These are phyloP conservation scores for Cordilura impudica DNA, from an alignment of 2,888 invertebrate species.

Conservation along the genomic window DNA sequence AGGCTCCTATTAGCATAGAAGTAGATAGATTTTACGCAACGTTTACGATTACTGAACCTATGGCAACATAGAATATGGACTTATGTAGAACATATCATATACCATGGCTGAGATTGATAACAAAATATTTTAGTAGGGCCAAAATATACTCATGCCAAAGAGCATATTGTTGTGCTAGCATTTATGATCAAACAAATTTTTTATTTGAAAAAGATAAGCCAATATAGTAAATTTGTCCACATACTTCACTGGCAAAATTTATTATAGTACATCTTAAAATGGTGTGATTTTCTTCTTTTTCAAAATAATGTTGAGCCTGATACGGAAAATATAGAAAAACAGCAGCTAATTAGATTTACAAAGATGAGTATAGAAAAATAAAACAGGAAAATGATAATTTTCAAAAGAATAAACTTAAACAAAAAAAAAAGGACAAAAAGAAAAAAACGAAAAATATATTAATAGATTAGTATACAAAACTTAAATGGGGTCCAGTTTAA, in stretches of 20 bases:
- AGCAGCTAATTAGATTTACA: constrained; percentile 1
- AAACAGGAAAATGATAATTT: not conserved
- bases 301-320: not conserved
- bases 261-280: not conserved
- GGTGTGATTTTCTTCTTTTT: not conserved
- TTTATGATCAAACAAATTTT: too few relatives aligned
- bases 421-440: not conserved
- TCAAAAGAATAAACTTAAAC: not conserved
- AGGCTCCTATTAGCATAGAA: not conserved
- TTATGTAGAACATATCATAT: too few relatives aligned
- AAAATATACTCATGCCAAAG: too few relatives aligned
- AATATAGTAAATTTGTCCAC: not conserved
- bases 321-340: not conserved
- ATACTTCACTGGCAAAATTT: not conserved
- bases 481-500: not conserved
- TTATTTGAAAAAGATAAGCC: too few relatives aligned
- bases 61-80: not conserved
- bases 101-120: too few relatives aligned
- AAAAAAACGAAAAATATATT: not conserved
- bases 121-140: too few relatives aligned
- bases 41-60: too few relatives aligned
- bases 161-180: too few relatives aligned
- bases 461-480: not conserved
- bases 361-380: not conserved
- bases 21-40: not conserved